A percentile compares a stretch with the other conserved stretches of the same genome.
Conservation (phyloP, 1,140 invertebrate species). For the Drosophila ohnishii region DNA sequence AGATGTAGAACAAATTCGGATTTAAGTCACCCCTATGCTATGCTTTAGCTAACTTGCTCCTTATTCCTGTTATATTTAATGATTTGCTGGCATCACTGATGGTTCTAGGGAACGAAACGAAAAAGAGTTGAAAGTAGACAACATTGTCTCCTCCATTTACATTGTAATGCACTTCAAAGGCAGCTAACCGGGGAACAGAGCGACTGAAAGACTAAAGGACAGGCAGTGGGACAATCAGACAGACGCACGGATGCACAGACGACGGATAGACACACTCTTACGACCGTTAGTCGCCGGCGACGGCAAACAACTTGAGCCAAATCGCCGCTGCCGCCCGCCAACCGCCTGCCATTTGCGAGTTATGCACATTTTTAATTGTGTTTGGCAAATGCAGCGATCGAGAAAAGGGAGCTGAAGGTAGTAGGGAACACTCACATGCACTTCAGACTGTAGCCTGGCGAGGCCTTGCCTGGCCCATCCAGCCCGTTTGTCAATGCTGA, state of each 20-base stretch:
- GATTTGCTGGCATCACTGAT: conserved; percentile 11
- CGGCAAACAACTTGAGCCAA: conserved; percentile 70
- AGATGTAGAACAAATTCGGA: too few relatives aligned
- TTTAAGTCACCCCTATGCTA: background rate
- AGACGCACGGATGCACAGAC: conserved; percentile 27
- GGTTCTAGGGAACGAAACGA: conserved; percentile 17
- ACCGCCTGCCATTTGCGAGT: conserved; percentile 50
- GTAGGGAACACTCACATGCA: conserved; percentile 32
- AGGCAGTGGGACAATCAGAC: conserved; percentile 6
- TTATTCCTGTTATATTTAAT: background rate
- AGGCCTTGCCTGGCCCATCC: conserved; percentile 11
- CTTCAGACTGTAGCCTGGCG: conserved; percentile 46
- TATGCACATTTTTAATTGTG: conserved; percentile 80
- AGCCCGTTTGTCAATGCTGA: conserved; percentile 44
- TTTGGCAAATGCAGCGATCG: conserved; percentile 67
- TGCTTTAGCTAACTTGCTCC: background rate
- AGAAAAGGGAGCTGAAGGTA: conserved; percentile 16
- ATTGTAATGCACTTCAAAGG: conserved; percentile 77
- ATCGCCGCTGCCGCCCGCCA: conserved; percentile 49
- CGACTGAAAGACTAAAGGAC: conserved; percentile 11
- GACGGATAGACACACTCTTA: conserved; percentile 36
- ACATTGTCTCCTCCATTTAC: conserved; percentile 68
- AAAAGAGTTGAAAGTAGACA: conserved; percentile 57
- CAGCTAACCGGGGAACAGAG: conserved; percentile 53
- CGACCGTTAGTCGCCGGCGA: conserved; percentile 61